A percentile compares a stretch with the other conserved stretches of the same genome.
Conservation (phyloP, 2,888 invertebrate species). For the Stenchaetothrips biformis region DNA sequence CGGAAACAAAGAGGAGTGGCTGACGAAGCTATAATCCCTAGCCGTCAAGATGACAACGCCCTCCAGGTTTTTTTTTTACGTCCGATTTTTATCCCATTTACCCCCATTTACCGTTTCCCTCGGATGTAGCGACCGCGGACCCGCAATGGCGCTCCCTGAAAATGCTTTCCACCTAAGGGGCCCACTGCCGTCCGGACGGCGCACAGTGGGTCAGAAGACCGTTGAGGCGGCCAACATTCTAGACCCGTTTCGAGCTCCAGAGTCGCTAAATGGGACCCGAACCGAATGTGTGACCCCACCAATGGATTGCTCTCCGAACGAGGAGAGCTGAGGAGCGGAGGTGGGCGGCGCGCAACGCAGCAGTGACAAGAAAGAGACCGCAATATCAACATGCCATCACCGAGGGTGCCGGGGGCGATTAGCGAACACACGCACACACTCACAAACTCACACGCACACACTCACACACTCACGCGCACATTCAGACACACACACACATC, state of each 20-base stretch:
- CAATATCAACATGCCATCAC: conserved; percentile 14
- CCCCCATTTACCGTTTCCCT: background rate
- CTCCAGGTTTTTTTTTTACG: background rate
- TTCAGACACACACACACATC: background rate
- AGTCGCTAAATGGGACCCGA: too few relatives aligned
- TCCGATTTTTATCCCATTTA: conserved; percentile 9
- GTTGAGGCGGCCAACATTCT: too few relatives aligned
- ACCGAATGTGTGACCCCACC: too few relatives aligned
- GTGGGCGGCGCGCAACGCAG: background rate
- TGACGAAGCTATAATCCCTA: too few relatives aligned
- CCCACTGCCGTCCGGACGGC: background rate
- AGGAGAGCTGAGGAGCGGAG: too few relatives aligned
- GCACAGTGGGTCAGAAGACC: too few relatives aligned
- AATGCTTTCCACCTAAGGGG: background rate
- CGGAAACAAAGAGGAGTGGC: background rate
- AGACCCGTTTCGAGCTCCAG: too few relatives aligned
- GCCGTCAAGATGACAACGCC: background rate
- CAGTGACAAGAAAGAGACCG: background rate
- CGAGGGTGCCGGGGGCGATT: background rate
- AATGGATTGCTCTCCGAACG: too few relatives aligned
- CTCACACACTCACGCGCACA: background rate
- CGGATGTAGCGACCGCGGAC: background rate
- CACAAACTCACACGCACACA: too few relatives aligned
- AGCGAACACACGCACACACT: background rate
- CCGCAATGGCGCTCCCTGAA: background rate